These are phyloP conservation scores for Melangyna quadrimaculata DNA, from an alignment of 2,888 invertebrate genomes.

Conservation along the genomic window DNA sequence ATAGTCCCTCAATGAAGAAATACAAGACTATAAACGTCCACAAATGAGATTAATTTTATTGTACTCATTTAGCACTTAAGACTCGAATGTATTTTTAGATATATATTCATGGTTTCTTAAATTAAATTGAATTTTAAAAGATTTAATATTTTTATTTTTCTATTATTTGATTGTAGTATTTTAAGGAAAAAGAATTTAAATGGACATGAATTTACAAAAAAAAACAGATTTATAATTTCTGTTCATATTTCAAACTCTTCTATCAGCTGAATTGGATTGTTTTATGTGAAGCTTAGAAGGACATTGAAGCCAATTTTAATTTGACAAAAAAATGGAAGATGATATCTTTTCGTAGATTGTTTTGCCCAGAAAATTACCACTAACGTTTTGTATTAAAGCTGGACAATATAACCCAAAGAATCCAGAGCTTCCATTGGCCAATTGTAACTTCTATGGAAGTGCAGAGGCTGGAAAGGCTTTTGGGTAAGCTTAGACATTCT, in stretches of 20 bases:
- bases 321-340: too few relatives aligned
- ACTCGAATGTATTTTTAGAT: conserved; percentile 39
- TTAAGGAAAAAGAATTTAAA: neutral
- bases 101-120: neutral
- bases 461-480: conserved; percentile 88
- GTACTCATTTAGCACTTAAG: conserved; percentile 14
- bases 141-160: neutral
- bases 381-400: conserved; percentile 88
- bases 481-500: conserved; percentile 83
- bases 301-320: too few relatives aligned
- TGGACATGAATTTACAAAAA: too few relatives aligned
- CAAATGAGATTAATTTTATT: neutral
- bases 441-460: conserved; percentile 93
- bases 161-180: neutral
- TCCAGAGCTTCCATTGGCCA: conserved; percentile 86
- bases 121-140: conserved; percentile 1
- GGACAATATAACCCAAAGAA: conserved; percentile 89
- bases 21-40: neutral
- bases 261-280: too few relatives aligned
- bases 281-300: too few relatives aligned
- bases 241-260: too few relatives aligned
- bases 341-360: too few relatives aligned
- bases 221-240: too few relatives aligned
- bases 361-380: too few relatives aligned
- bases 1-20: neutral